Percentiles rank a stretch among this genome's conserved stretches.
These are phyloP conservation scores for Sesamia inferens DNA, from an alignment of 2,888 invertebrate species.

Conservation along the genomic window DNA sequence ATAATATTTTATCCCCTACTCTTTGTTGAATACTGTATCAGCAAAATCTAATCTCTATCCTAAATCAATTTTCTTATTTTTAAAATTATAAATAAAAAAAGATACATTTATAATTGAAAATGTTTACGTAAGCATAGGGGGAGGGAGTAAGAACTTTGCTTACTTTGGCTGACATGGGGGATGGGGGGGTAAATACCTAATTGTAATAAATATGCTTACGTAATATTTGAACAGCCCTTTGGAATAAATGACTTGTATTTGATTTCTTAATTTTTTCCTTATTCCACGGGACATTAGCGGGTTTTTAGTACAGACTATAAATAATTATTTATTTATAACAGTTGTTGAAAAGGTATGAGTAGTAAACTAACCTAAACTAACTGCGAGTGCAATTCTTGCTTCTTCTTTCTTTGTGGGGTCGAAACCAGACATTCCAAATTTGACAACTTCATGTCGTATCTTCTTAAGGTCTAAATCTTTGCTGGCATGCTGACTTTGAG, in stretches of 20 bases:
- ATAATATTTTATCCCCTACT: no score
- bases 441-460: conserved; percentile 95
- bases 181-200: no score
- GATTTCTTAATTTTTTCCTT: neutral
- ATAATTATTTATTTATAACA: neutral
- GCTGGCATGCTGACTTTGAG: conserved; percentile 60
- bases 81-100: no score
- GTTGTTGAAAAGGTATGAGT: neutral
- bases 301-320: neutral
- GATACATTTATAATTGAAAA: no score
- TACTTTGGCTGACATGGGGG: no score
- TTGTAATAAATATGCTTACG: no score
- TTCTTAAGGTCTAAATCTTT: conserved; percentile 93
- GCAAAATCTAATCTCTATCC: no score
- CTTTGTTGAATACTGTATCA: no score
- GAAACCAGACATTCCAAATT: conserved; percentile 95
- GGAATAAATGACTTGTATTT: neutral
- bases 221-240: no score
- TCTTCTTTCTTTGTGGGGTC: conserved; percentile 92
- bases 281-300: neutral
- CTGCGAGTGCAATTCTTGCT: conserved; percentile 94
- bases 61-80: no score
- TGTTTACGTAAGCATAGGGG: no score
- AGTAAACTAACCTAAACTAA: conserved; percentile 92
- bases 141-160: no score